Conservation (phyloP, 2,113 vertebrate genomes). For the Laticauda colubrina region DNA sequence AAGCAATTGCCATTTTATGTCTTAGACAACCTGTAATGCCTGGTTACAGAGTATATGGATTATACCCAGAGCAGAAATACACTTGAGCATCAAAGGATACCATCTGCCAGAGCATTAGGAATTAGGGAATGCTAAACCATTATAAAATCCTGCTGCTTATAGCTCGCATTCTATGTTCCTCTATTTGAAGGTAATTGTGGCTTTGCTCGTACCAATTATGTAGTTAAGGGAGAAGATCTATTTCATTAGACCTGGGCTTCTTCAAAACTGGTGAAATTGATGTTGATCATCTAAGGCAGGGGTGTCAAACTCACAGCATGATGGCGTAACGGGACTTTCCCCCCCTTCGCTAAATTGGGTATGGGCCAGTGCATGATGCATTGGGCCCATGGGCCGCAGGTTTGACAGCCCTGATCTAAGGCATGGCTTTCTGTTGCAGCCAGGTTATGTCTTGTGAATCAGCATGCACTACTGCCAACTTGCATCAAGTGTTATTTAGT, state of each 20-base stretch:
- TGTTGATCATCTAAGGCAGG: neutral
- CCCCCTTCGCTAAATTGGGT: no score
- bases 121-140: neutral
- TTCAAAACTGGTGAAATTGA: neutral
- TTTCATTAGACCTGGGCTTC: neutral
- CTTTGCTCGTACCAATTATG: neutral
- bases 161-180: neutral
- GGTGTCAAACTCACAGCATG: no score
- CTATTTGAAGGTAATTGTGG: neutral
- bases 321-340: no score
- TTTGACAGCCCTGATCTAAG: neutral
- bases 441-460: neutral
- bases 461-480: neutral
- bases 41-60: constrained; percentile 2
- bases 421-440: neutral
- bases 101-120: constrained; percentile 25
- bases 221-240: neutral
- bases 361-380: no score
- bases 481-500: neutral
- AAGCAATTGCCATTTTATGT: constrained; percentile 3
- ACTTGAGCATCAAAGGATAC: constrained; percentile 45
- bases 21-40: constrained; percentile 7
- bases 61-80: constrained; percentile 28
- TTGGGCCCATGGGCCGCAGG: no score
- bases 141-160: neutral